phyloP scores from a whole-genome alignment of 2,888 invertebrate species.

The Cynaeus angustus region DNA sequence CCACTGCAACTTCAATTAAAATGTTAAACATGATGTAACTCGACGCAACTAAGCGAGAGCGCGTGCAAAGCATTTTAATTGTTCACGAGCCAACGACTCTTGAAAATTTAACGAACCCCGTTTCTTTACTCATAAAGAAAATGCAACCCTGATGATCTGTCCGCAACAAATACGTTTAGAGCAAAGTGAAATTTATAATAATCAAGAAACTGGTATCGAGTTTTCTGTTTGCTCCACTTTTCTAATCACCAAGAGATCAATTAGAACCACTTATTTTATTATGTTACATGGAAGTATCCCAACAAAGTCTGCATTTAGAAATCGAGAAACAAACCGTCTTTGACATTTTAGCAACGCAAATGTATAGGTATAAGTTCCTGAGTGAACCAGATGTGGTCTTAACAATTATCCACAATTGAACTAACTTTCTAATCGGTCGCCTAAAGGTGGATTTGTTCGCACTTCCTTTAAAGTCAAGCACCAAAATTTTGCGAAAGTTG shows the following conservation, averaged over 20 bases:
- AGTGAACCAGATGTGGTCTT: slow-evolving; percentile 34
- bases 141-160: slow-evolving; percentile 8
- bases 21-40: slow-evolving; percentile 60
- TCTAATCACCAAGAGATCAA: slow-evolving; percentile 29
- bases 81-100: slow-evolving; percentile 55
- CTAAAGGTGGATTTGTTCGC: not conserved
- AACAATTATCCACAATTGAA: slow-evolving; percentile 30
- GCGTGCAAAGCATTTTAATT: slow-evolving; percentile 59
- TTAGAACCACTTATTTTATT: slow-evolving; percentile 19
- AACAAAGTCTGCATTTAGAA: slow-evolving; percentile 29
- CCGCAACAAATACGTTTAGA: slow-evolving; percentile 13
- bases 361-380: slow-evolving; percentile 21
- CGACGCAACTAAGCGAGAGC: slow-evolving; percentile 56
- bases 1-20: slow-evolving; percentile 55
- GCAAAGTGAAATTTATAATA: slow-evolving; percentile 3
- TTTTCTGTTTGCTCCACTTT: slow-evolving; percentile 30
- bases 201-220: slow-evolving; percentile 17
- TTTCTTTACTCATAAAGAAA: slow-evolving; percentile 28
- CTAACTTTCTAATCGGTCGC: slow-evolving; percentile 29
- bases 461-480: slow-evolving; percentile 9
- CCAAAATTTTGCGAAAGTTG: slow-evolving; percentile 16
- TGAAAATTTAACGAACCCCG: slow-evolving; percentile 51
- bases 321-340: slow-evolving; percentile 4
- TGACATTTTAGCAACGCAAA: slow-evolving; percentile 30
- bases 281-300: slow-evolving; percentile 5